Evolutionary conservation across 2,797 vertebrate genomes (phyloP), one percentile per base, ranked within the genome.

Genomic region (Masticophis lateralis): DNA sequence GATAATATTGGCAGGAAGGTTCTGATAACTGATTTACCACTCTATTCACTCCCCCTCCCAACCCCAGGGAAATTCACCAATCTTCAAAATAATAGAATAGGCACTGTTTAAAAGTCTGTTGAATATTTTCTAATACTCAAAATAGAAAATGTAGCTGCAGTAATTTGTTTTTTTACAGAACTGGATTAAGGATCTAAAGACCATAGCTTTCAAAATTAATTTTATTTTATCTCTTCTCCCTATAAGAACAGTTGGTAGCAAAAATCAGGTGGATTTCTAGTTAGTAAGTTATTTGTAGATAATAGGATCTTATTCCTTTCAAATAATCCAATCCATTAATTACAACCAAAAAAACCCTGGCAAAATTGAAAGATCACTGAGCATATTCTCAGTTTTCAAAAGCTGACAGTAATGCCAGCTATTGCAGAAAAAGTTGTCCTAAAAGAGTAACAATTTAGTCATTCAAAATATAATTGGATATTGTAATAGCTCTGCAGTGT

Each of bases 1-100:
- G 96, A 86, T 91, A 94, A 93, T 94, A 94, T 95, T 95, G 95
- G 93, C 93, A 94, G 90, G 43, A 88, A 91, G 94, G 93, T 51
- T 74, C 83, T 93, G 96, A 53, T 94, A 95, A 93, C 59, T 93
- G 93, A 91, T 90, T 95, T 94, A 94, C 88, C 61, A 95, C 90
- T 95, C 87, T 87, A 88, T 61, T 90, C 5, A 69, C 53, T 91
- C 20, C 86, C 20, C 20, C 57, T 0, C 57, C 16, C 7, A 63
- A 63, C 3, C 14, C 66, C n/a, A 66, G 37, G 69, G 25, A 22
- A 83, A 90, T 90, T 63, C 57, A 56, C 89, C 0, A 0, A 51
- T 74, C 51, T 89, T 87, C 7, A 63, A 32, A 32, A 9, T 57
- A 66, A 91, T 37, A 91, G 32, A 91, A 32, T 63, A 59, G 88